phyloP scores from a whole-genome alignment of 2,113 vertebrate species.

The Rattus rattus region DNA sequence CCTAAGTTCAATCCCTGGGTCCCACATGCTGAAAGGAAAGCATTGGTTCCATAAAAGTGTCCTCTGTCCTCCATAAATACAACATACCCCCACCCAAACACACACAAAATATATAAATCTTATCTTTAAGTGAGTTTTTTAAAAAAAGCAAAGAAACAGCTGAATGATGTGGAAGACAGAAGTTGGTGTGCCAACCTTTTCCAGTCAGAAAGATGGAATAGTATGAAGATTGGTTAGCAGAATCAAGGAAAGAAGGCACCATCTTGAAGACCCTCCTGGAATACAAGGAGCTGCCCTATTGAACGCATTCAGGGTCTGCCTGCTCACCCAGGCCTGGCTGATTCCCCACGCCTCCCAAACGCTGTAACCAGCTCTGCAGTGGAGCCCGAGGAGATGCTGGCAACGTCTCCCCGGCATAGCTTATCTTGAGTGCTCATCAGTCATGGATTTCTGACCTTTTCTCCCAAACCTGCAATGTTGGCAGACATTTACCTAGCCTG shows the following conservation, averaged over 20 bases:
- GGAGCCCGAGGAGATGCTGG: neutral
- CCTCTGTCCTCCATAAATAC: neutral
- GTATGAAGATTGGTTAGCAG: neutral
- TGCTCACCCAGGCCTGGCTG: neutral
- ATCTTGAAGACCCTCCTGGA: rapidly evolving
- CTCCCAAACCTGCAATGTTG: neutral
- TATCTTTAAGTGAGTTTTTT: neutral
- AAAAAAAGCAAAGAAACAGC: neutral
- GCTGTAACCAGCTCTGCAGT: neutral
- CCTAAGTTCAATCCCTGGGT: neutral
- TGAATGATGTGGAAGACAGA: neutral
- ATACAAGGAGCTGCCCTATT: neutral
- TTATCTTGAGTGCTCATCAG: neutral
- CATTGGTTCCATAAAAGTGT: neutral
- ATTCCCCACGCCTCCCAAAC: rapidly evolving
- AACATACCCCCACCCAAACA: neutral
- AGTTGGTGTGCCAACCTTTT: neutral
- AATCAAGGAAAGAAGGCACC: neutral
- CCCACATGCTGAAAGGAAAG: neutral
- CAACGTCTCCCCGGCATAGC: neutral
- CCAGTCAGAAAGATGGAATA: neutral
- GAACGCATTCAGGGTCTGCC: neutral
- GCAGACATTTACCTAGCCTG: neutral
- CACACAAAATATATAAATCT: neutral
- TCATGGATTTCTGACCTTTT: rapidly evolving